phyloP scores from a whole-genome alignment of 1,140 invertebrate genomes.

The Euwallacea similis region DNA sequence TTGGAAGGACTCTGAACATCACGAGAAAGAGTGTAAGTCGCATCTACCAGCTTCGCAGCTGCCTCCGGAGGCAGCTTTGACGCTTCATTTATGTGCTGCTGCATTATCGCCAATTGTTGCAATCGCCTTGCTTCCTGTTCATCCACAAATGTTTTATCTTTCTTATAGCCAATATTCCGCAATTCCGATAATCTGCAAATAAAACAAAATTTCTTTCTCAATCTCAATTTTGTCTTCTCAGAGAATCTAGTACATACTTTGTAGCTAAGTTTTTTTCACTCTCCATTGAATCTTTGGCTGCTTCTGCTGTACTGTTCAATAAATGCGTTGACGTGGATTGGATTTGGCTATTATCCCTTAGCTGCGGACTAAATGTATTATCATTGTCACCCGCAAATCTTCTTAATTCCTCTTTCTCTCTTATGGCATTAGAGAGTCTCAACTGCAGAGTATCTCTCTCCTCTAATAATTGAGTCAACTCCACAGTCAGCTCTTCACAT shows the following conservation, averaged over 20 bases:
- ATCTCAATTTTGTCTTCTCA: not conserved
- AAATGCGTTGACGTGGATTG: not conserved
- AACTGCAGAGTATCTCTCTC: conserved; percentile 83
- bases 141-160: conserved; percentile 71
- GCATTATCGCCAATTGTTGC: conserved; percentile 71
- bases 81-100: conserved; percentile 65
- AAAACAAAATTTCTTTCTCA: conserved; percentile 6
- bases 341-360: too few relatives aligned
- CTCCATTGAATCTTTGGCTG: not conserved
- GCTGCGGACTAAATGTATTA: not conserved
- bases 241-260: conserved; percentile 14
- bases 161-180: conserved; percentile 69
- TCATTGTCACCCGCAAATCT: not conserved
- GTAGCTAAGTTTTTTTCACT: conserved; percentile 3
- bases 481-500: conserved; percentile 85
- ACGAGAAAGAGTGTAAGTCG: conserved; percentile 71
- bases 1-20: conserved; percentile 75
- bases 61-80: conserved; percentile 67
- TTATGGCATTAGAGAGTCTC: conserved; percentile 75
- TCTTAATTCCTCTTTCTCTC: conserved; percentile 67
- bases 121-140: conserved; percentile 72
- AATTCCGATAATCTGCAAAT: conserved; percentile 68
- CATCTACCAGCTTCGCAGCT: conserved; percentile 66
- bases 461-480: conserved; percentile 79
- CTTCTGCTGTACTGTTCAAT: not conserved